Base-by-base conservation (phyloP, 1,140 invertebrate species). In the Rhyacophila brunnea region DNA sequence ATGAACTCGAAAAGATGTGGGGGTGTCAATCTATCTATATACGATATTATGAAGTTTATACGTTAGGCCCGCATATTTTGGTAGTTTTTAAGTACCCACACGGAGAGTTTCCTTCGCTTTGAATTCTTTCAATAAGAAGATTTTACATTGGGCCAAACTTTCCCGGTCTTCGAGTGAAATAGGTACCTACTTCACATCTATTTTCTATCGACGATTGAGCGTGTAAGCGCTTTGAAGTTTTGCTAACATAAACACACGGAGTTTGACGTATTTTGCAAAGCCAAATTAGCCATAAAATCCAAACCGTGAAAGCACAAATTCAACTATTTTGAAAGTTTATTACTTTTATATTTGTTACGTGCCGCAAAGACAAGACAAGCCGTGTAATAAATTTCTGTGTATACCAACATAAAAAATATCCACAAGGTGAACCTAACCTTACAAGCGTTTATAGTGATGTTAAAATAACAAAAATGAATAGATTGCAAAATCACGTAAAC, bases 361-460 rank as follows among this genome's bases (percentile, higher is more conserved):
- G 23, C 23, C 23, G 23, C 23, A 9, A 28, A 28, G 23, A 28
- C 4, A 28, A 28, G 23, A 40, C 38, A 15, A 40, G 38, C 38
- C 38, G 4, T 40, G 15, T 5, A 40, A 40, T 15, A 40, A 40
- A 40, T 5, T 38, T 52, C 43, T 45, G 52, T 42, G 23, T 40
- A 40, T 54, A 54, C 52, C 52, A 35, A 54, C 52, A 45, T 45
- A 54, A 44, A 54, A 54, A 54, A 44, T 54, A 54, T 40, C 52
- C 52, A 54, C 52, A 54, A 54, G 52, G 52, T 54, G 44, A 54
- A 54, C 52, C 52, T 54, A 54, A 54, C 52, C 52, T 54, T 54
- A 54, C 52, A 54, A 28, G 43, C 40, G 14, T 28, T 44, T 20
- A 17, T 32, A 9, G 19, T 13, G 52, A 32, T 32, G n/a, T 35